These are phyloP conservation scores for Oxyura jamaicensis DNA, from an alignment of 2,113 vertebrate species.

Conservation along the genomic window DNA sequence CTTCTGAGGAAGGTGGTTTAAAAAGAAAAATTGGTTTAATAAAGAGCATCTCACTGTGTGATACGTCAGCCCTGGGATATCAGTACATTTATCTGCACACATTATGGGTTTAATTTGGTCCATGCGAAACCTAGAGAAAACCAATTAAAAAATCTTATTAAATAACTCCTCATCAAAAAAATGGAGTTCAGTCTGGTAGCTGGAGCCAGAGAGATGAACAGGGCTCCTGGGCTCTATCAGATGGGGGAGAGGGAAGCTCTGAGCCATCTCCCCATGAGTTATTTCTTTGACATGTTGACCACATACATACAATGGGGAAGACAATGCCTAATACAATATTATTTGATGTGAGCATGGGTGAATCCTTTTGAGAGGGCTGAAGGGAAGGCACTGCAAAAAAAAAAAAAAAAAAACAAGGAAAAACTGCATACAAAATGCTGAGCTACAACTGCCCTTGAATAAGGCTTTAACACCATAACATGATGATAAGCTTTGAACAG, in stretches of 20 bases:
- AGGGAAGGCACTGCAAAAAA: not conserved
- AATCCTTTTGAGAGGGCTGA: not conserved
- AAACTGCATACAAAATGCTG: not conserved
- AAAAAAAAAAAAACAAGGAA: not conserved
- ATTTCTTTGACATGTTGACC: not conserved
- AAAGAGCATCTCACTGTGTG: constrained; percentile 23
- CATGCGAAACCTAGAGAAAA: not conserved
- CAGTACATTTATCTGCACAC: constrained; percentile 9
- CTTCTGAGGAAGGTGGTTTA: constrained; percentile 18
- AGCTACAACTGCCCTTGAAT: not conserved
- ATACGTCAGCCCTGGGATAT: not conserved
- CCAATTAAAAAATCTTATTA: not conserved
- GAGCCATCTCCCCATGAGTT: accelerated
- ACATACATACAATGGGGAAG: accelerated
- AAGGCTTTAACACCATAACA: not conserved
- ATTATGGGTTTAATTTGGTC: constrained; percentile 45
- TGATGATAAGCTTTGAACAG: not conserved
- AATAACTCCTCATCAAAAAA: not conserved
- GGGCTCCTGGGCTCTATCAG: not conserved
- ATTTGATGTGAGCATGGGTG: not conserved
- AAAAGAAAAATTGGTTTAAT: constrained; percentile 63
- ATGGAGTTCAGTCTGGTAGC: not conserved
- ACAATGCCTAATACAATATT: not conserved
- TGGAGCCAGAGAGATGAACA: not conserved
- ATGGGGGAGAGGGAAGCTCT: not conserved